These are phyloP conservation scores for Pyrrhosoma nymphula DNA, from an alignment of 2,888 invertebrate genomes.

Conservation along the genomic window DNA sequence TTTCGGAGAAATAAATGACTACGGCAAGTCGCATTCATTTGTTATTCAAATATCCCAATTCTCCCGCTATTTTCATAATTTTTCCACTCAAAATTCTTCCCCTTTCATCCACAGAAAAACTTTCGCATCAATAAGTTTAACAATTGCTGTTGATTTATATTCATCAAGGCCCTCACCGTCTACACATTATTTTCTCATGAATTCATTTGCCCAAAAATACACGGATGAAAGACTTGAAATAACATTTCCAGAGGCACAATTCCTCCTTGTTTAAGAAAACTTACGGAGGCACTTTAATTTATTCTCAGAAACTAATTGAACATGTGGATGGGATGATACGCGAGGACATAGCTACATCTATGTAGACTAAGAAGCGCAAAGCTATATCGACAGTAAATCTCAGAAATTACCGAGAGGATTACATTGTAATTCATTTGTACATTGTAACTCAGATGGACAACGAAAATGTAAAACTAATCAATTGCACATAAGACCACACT, in stretches of 20 bases:
- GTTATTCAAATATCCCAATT: neutral
- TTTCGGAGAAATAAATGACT: neutral
- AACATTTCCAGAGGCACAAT: neutral
- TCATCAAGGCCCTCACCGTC: neutral
- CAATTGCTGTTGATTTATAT: neutral
- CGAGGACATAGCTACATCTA: too few species aligned
- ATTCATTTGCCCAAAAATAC: neutral
- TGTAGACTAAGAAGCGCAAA: too few species aligned
- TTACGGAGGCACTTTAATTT: neutral
- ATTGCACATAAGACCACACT: too few species aligned
- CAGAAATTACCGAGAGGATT: too few species aligned
- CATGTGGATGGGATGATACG: neutral
- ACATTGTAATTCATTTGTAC: too few species aligned
- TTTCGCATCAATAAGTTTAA: neutral
- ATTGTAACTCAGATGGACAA: too few species aligned
- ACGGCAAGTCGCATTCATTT: neutral
- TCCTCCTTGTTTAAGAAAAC: neutral
- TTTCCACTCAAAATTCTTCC: neutral
- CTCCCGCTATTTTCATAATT: neutral
- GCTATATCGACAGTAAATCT: too few species aligned
- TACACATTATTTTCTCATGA: too few species aligned
- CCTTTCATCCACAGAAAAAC: neutral
- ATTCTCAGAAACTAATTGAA: neutral
- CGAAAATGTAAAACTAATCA: too few species aligned
- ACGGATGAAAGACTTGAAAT: neutral